Conservation (phyloP, 1,140 invertebrate genomes). For the Brachionus koreanus region DNA sequence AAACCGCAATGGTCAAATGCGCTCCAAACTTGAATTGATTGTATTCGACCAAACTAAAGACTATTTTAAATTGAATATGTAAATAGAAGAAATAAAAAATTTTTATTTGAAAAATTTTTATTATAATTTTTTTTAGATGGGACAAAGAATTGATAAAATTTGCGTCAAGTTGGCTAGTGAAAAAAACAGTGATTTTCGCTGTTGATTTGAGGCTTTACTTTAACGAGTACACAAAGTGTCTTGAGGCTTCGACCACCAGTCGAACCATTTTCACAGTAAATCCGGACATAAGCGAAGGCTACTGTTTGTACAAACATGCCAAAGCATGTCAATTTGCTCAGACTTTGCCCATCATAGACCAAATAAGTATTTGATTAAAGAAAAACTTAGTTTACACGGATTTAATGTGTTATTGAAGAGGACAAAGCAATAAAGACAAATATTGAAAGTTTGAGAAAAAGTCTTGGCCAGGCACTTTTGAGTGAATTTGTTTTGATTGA, state of each 20-base stretch:
- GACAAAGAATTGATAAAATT: conserved; percentile 39
- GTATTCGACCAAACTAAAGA: conserved; percentile 14
- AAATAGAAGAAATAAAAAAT: not conserved
- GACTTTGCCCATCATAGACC: not conserved
- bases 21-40: not conserved
- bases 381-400: not conserved
- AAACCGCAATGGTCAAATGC: not conserved
- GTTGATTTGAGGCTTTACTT: not conserved
- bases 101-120: not conserved
- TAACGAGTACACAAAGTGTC: conserved; percentile 12
- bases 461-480: not conserved
- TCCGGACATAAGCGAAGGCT: conserved; percentile 26
- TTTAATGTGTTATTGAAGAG: not conserved
- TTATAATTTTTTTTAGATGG: not conserved
- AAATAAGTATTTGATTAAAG: not conserved
- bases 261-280: conserved; percentile 12
- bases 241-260: not conserved
- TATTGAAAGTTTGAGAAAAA: conserved; percentile 5
- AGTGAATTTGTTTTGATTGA: conserved; percentile 12
- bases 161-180: not conserved
- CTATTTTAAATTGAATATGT: conserved; percentile 8
- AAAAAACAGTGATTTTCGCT: conserved; percentile 22
- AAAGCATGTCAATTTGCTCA: not conserved
- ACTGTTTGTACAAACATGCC: not conserved
- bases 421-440: conserved; percentile 16